A percentile compares a stretch with the other conserved stretches of the same genome.
phyloP scores from a whole-genome alignment of 2,888 invertebrate genomes.

The Bombyx huttoni region DNA sequence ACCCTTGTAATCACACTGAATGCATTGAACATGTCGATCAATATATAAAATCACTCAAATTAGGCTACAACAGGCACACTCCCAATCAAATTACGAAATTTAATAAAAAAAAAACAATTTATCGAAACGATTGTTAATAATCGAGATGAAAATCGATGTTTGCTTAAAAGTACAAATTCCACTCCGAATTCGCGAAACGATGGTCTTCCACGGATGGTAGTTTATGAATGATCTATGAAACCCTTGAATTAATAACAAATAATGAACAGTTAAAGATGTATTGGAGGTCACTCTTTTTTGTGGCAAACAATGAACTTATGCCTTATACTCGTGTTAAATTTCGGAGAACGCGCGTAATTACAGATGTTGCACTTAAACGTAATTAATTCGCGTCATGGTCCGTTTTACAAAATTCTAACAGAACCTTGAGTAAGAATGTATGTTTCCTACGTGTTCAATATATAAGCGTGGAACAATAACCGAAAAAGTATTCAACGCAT shows the following conservation, averaged over 20 bases:
- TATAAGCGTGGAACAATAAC: conserved; percentile 42
- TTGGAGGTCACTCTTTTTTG: not conserved
- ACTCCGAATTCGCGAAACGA: not conserved
- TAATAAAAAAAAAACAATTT: too few relatives aligned
- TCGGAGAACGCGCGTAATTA: conserved; percentile 15
- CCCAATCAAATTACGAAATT: too few relatives aligned
- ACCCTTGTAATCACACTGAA: too few relatives aligned
- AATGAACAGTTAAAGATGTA: not conserved
- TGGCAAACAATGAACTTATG: not conserved
- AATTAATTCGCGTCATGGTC: conserved; percentile 43
- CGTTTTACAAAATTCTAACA: conserved; percentile 39
- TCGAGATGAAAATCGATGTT: not conserved
- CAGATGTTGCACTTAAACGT: conserved; percentile 21
- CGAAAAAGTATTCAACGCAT: conserved; percentile 33
- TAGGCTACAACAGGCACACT: too few relatives aligned
- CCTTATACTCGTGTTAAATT: conserved; percentile 1
- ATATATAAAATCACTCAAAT: too few relatives aligned
- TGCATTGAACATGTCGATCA: too few relatives aligned
- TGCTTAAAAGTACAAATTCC: not conserved
- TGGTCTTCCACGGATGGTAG: not conserved
- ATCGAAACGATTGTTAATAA: too few relatives aligned
- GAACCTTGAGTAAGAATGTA: conserved; percentile 36
- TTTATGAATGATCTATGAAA: not conserved
- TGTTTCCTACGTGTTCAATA: conserved; percentile 39
- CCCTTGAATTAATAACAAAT: not conserved